A percentile compares a stretch with the other conserved stretches of the same genome.
These are phyloP conservation scores for Tapirus terrestris DNA, from an alignment of 2,113 vertebrate genomes.

Conservation along the genomic window DNA sequence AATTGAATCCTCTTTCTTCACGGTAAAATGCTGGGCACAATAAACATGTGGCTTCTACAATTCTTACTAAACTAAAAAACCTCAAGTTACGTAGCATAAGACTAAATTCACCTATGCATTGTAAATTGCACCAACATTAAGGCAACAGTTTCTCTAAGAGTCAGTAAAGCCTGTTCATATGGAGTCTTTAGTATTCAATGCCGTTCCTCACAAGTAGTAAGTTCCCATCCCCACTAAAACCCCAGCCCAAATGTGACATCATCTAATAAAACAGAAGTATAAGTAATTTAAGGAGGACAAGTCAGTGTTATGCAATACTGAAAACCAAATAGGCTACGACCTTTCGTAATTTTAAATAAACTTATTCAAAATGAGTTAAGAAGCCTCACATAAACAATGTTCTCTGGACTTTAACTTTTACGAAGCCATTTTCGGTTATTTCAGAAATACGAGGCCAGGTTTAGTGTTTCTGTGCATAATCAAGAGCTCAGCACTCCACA, in stretches of 20 bases:
- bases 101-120: constrained; percentile 19
- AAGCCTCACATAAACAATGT: constrained; percentile 48
- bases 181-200: constrained; percentile 42
- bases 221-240: constrained; percentile 38
- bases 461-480: constrained; percentile 66
- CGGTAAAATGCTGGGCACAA: constrained; percentile 54
- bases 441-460: constrained; percentile 67
- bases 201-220: constrained; percentile 56
- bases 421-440: constrained; percentile 60
- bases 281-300: constrained; percentile 19
- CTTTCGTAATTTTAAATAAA: constrained; percentile 56
- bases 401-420: constrained; percentile 58
- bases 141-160: constrained; percentile 67
- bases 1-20: constrained; percentile 41
- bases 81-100: constrained; percentile 38
- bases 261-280: constrained; percentile 50
- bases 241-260: constrained; percentile 30
- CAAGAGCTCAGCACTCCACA: constrained; percentile 69
- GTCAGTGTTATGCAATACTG: constrained; percentile 15
- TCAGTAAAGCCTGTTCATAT: constrained; percentile 45
- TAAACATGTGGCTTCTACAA: constrained; percentile 29
- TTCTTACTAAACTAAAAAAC: constrained; percentile 48
- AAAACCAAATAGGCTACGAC: constrained; percentile 48
- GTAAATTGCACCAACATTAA: constrained; percentile 69
- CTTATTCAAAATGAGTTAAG: constrained; percentile 55